phyloP scores from a whole-genome alignment of 2,113 vertebrate genomes.

The Heloderma charlesbogerti region DNA sequence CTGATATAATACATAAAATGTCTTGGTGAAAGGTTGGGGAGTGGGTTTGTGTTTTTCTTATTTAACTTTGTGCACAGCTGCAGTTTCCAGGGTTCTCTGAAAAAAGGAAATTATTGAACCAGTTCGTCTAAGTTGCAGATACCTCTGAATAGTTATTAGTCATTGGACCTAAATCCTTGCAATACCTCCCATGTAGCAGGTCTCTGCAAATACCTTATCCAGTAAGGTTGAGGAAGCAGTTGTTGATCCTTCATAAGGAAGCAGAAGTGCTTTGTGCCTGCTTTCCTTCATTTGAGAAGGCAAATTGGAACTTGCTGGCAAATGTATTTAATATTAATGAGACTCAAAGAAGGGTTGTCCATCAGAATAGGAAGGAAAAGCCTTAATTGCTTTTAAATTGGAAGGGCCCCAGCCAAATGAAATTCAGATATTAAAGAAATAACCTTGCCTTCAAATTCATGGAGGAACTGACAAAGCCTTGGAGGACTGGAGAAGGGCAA shows the following conservation, averaged over 20 bases:
- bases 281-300: constrained; percentile 8
- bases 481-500: constrained; percentile 9
- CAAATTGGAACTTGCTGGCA: not conserved
- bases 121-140: no score
- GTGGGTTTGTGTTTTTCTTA: not conserved
- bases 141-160: not conserved
- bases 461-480: not conserved
- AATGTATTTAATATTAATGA: constrained; percentile 14
- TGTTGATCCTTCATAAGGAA: not conserved
- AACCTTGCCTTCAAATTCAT: not conserved
- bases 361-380: not conserved
- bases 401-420: not conserved
- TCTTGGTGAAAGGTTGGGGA: not conserved
- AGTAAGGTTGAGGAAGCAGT: not conserved
- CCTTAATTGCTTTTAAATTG: constrained; percentile 20
- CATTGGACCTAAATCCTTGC: not conserved
- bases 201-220: not conserved
- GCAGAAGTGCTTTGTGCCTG: not conserved
- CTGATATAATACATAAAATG: not conserved
- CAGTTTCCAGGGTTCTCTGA: not conserved
- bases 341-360: not conserved
- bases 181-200: not conserved
- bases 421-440: constrained; percentile 4
- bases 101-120: not conserved
- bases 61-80: not conserved